phyloP scores from a whole-genome alignment of 2,113 vertebrate genomes.

The Alexandromys fortis region DNA sequence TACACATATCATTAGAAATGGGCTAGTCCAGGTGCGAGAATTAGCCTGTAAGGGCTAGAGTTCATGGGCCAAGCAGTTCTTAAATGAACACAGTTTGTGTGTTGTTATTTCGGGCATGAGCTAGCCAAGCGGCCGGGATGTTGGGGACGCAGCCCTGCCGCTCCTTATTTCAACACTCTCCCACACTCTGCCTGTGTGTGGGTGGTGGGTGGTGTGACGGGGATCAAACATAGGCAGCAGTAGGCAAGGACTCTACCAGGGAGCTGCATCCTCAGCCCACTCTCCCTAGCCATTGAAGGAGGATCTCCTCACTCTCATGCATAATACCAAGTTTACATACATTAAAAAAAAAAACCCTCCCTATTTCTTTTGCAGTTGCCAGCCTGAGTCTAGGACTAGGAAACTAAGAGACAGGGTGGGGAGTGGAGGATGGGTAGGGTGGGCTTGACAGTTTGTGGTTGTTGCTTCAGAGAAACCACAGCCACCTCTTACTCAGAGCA shows the following conservation, averaged over 20 bases:
- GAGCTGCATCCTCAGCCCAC: background rate
- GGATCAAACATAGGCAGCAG: background rate
- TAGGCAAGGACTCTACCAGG: no score
- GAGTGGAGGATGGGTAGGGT: background rate
- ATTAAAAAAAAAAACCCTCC: background rate
- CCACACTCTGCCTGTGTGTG: background rate
- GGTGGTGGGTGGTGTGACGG: no score
- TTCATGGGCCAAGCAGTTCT: no score
- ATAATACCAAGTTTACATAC: background rate
- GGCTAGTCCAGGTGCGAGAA: no score
- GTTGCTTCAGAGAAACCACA: conserved; percentile 48
- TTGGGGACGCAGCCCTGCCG: no score
- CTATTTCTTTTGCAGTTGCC: background rate
- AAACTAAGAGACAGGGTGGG: background rate
- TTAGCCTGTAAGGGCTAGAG: no score
- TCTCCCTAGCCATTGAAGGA: background rate
- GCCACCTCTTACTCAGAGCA: background rate
- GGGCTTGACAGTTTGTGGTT: conserved; percentile 42
- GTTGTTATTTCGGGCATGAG: no score
- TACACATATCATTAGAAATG: no score
- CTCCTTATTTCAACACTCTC: no score
- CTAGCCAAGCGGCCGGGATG: no score
- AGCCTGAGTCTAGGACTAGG: background rate
- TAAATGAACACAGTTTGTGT: no score
- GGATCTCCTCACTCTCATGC: background rate